Base-by-base conservation (phyloP, 2,797 vertebrate genomes). In the Nannoperca obscura region DNA sequence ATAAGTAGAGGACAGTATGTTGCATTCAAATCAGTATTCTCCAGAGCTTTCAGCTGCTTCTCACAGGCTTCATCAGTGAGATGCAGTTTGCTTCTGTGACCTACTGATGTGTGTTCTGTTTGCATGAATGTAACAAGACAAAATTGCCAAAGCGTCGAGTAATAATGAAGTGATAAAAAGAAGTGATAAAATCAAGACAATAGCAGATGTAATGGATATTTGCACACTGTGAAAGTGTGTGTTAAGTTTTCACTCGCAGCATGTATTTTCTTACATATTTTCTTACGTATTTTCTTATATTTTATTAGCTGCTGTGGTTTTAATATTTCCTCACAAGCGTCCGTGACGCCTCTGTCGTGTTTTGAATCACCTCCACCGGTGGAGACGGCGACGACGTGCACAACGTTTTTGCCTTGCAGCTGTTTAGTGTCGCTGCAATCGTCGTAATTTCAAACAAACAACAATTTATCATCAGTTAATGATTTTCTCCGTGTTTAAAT, bases 391-490 rank as follows among this genome's bases (percentile, higher is more conserved):
- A 27, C 66, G 40, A 32, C 61, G 4, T 22, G 27, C 22, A 34
- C 2, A 34, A 19, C 9, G 4, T 24, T 72, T 72, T 72, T n/a
- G 46, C 69, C 54, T 63, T 53, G 68, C 61, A 83, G 75, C 59
- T 55, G 22, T 47, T 52, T 34, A 49, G 30, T 24, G n/a, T 34
- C 14, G 0, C 61, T 49, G 68, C 14, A 46, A 46, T 47, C 60
- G 49, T 36, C 67, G 19, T 34, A 17, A 55, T 46, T 71, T 30
- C 32, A 62, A 62, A n/a, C 59, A 81, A 82, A 83, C 77, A 76
- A 46, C 54, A 64, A 65, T 83, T 71, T 76, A 34, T 7, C 57
- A 32, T 44, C 40, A 42, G 34, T 79, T 81, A 66, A 58, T 62
- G 3, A 69, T 71, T 59, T 63, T 46, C 19, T 30, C 42, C 34